Conservation (phyloP, 1,140 invertebrate species). For the Dysdera silvatica region DNA sequence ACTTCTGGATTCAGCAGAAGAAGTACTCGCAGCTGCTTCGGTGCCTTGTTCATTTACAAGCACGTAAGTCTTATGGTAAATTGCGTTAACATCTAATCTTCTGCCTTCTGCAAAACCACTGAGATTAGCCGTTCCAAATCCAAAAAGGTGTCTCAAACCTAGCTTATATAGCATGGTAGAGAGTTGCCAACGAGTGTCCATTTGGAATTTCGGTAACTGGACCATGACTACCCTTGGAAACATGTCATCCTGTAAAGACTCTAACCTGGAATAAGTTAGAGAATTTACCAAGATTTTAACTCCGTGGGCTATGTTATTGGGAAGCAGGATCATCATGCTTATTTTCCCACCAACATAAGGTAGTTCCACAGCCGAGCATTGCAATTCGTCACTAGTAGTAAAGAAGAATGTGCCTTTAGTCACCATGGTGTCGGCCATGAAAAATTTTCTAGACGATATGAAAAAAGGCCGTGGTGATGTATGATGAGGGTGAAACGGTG, state of each 20-base stretch:
- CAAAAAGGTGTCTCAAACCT: slow-evolving; percentile 32
- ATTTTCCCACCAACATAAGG: slow-evolving; percentile 74
- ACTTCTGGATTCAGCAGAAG: slow-evolving; percentile 18
- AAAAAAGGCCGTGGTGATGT: slow-evolving; percentile 36
- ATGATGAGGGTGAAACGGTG: slow-evolving; percentile 43
- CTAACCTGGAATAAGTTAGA: slow-evolving; percentile 27
- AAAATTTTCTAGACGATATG: slow-evolving; percentile 33
- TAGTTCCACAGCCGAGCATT: slow-evolving; percentile 73
- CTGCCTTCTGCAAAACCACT: slow-evolving; percentile 22
- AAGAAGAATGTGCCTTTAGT: slow-evolving; percentile 32
- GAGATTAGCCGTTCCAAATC: slow-evolving; percentile 26
- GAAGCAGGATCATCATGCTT: slow-evolving; percentile 60
- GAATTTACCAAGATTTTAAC: slow-evolving; percentile 31
- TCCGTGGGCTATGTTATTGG: slow-evolving; percentile 31
- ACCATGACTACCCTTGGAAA: slow-evolving; percentile 56
- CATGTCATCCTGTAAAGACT: slow-evolving; percentile 28
- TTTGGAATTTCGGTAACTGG: slow-evolving; percentile 68
- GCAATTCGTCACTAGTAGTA: slow-evolving; percentile 45
- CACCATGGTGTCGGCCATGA: slow-evolving; percentile 35
- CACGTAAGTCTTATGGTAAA: slow-evolving; percentile 71
- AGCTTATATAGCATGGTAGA: slow-evolving; percentile 28
- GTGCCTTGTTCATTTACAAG: slow-evolving; percentile 74
- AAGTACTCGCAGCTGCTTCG: slow-evolving; percentile 62
- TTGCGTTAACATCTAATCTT: slow-evolving; percentile 36
- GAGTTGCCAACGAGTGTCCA: slow-evolving; percentile 53